Conservation (phyloP, 2,797 vertebrate genomes). For the Columba guinea region DNA sequence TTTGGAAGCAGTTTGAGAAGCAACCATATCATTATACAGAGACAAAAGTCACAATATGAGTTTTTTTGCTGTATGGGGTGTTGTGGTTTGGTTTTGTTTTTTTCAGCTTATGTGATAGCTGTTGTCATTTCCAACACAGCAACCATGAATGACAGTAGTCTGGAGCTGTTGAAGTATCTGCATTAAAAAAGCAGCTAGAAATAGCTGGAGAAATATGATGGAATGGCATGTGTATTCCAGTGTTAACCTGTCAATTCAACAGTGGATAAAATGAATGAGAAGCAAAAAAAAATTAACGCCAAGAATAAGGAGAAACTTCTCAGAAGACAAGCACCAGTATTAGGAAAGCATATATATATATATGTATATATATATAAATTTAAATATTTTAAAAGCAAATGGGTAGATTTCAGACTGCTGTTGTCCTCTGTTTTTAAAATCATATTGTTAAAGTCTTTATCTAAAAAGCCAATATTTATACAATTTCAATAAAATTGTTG, state of each 20-base stretch:
- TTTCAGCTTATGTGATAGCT: not conserved
- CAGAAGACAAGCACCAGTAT: not conserved
- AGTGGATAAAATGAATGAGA: not conserved
- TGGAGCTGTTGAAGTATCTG: not conserved
- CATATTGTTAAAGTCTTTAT: not conserved
- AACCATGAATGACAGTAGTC: not conserved
- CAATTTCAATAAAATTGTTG: not conserved
- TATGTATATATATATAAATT: not conserved
- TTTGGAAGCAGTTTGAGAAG: not conserved
- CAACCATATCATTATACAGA: not conserved
- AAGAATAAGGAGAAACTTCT: not conserved
- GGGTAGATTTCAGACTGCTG: not conserved
- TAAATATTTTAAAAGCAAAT: not conserved
- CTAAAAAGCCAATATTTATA: not conserved
- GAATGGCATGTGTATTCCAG: not conserved
- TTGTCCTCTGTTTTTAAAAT: not conserved
- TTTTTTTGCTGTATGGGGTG: not conserved
- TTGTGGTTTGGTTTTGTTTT: not conserved
- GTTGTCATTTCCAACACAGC: not conserved
- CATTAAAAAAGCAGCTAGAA: not conserved
- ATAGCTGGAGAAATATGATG: not conserved
- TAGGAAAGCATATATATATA: not conserved
- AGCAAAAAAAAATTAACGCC: not conserved
- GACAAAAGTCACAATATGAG: not conserved
- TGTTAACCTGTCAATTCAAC: not conserved